These are phyloP conservation scores for Melipona beecheii DNA, from an alignment of 2,888 invertebrate genomes.

Conservation along the genomic window DNA sequence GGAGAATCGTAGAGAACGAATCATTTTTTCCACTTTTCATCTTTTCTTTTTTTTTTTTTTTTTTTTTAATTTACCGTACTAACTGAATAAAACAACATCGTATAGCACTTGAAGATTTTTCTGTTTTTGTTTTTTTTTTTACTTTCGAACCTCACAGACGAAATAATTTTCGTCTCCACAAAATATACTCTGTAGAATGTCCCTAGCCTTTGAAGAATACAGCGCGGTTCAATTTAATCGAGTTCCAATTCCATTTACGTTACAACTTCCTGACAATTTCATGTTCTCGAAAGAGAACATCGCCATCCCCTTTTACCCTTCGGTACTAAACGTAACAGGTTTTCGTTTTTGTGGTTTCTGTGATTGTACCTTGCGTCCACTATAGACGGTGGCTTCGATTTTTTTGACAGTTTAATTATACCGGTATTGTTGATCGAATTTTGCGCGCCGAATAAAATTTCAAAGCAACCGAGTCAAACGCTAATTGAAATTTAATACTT, in stretches of 20 bases:
- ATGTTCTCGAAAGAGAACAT: not conserved
- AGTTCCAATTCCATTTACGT: slow-evolving; percentile 25
- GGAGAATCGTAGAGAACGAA: no score
- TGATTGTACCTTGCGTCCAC: not conserved
- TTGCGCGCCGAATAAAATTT: not conserved
- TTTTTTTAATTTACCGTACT: no score
- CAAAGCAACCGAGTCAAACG: not conserved
- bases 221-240: slow-evolving; percentile 17
- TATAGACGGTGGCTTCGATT: not conserved
- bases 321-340: not conserved
- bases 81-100: no score
- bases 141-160: not conserved
- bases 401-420: not conserved
- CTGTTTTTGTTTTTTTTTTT: not conserved
- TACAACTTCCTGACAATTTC: slow-evolving; percentile 16
- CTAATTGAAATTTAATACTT: no score
- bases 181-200: not conserved
- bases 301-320: not conserved
- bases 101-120: no score
- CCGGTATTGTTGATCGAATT: not conserved
- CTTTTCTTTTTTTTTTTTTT: no score
- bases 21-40: no score
- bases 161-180: not conserved
- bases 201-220: slow-evolving; percentile 6
- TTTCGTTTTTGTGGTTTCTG: not conserved